Base-by-base conservation (phyloP, 2,113 vertebrate species). In the Austrofundulus limnaeus region DNA sequence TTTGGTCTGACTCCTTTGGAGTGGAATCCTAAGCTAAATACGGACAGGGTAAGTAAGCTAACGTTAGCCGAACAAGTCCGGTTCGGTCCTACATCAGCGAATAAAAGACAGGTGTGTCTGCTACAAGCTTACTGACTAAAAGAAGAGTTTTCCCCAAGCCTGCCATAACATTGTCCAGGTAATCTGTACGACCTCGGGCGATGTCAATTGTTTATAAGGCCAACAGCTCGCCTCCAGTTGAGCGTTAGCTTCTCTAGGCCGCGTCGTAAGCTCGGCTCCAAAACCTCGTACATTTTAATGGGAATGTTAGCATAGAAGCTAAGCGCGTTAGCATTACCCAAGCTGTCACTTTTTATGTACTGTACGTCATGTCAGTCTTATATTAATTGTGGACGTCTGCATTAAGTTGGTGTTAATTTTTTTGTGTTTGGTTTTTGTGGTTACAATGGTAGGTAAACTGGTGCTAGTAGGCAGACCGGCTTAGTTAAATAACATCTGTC, bases 11-110 rank as follows among this genome's bases (percentile, higher is more conserved):
- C 89, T 92, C 87, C 88, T 84, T 84, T 82, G 89, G 86, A 92
- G 88, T 81, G 90, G 90, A 92, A 88, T 90, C 81, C 87, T 89
- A 88, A 83, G 88, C 89, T 89, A 85, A 90, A 91, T 81, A 90
- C 85, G 89, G 82, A 89, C 90, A 90, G 90, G 89, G 90, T 91
- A 81, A 92, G 91, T 91, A 85, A 82, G 80, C 78, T 90, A 86
- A 71, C 66, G 77, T 57, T 85, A 86, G 81, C 78, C 20, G 43
- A 46, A 20, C 63, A 25, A 50, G 50, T 39, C 63, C 59, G 56
- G 58, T 31, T 54, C 16, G 20, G 49, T 25, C 56, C 51, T 72
- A 55, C 39, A 48, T 53, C 23, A 43, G 42, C 34, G 54, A 78
- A 81, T 67, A 72, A 71, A 87, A 31, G 37, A 20, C 51, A 61